Percentiles rank a stretch among this genome's conserved stretches.
These are phyloP conservation scores for Trichomycterus rosablanca DNA, from an alignment of 2,113 vertebrate genomes.

Conservation along the genomic window DNA sequence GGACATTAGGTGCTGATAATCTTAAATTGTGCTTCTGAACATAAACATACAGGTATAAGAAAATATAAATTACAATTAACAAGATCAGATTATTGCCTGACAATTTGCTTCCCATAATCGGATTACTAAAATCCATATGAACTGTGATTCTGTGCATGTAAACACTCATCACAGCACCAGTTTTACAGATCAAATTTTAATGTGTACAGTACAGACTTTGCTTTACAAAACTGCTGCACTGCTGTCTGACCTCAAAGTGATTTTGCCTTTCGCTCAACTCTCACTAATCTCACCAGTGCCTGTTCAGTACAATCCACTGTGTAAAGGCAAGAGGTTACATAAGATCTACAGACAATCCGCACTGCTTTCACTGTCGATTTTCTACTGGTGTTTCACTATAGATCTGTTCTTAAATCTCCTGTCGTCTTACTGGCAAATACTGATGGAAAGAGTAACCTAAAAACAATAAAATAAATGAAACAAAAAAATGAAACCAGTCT, in stretches of 20 bases:
- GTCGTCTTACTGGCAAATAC: conserved; percentile 36
- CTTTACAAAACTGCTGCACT: not conserved
- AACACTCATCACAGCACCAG: no score
- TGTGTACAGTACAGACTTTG: conserved; percentile 16
- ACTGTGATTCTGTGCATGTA: no score
- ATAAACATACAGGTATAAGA: no score
- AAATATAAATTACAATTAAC: no score
- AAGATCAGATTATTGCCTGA: no score
- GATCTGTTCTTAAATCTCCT: conserved; percentile 31
- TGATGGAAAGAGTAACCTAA: conserved; percentile 36
- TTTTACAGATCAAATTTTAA: conserved; percentile 29
- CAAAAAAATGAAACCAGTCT: conserved; percentile 15
- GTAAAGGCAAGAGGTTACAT: conserved; percentile 4
- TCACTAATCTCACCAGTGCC: conserved; percentile 18
- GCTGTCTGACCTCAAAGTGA: conserved; percentile 8
- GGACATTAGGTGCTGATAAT: no score
- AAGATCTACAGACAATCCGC: conserved; percentile 40
- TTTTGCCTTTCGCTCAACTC: conserved; percentile 1
- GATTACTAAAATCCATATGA: no score
- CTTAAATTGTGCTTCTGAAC: no score
- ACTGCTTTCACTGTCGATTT: conserved; percentile 40
- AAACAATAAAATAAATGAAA: conserved; percentile 47
- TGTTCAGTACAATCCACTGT: conserved; percentile 22
- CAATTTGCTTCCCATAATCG: no score
- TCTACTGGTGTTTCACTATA: conserved; percentile 22